Conservation (phyloP, 2,888 invertebrate species). For the Yponomeuta malinellus region DNA sequence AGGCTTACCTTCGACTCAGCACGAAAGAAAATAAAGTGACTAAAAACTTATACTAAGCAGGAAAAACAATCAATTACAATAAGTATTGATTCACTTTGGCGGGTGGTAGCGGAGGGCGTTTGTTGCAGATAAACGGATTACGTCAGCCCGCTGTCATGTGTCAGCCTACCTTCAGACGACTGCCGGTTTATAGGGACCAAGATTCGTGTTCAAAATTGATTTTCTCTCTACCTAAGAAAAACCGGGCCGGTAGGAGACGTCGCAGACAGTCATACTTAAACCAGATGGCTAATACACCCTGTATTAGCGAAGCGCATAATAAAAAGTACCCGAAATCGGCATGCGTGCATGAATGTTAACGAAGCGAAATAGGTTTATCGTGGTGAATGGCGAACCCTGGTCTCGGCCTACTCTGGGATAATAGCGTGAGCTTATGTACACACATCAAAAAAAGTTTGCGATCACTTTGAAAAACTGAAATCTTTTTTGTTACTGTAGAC, state of each 20-base stretch:
- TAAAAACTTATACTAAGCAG: neutral
- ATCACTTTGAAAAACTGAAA: too few relatives aligned
- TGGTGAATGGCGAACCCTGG: too few relatives aligned
- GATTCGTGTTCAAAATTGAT: neutral
- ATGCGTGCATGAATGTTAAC: neutral
- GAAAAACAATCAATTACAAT: slow-evolving; percentile 20
- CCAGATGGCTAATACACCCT: too few relatives aligned
- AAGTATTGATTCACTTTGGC: slow-evolving; percentile 20
- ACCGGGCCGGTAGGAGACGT: too few relatives aligned
- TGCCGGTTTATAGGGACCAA: neutral
- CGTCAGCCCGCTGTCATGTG: slow-evolving; percentile 32
- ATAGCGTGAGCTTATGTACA: too few relatives aligned
- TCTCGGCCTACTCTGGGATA: too few relatives aligned
- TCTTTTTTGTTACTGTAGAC: too few relatives aligned
- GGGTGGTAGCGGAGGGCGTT: neutral
- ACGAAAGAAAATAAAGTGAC: neutral
- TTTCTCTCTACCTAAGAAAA: neutral
- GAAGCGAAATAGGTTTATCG: neutral
- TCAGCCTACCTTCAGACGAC: neutral
- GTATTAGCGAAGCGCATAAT: too few relatives aligned
- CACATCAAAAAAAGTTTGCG: too few relatives aligned
- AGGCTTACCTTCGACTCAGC: too few relatives aligned
- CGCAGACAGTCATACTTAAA: too few relatives aligned
- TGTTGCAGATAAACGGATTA: slow-evolving; percentile 41
- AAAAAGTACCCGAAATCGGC: too few relatives aligned